Conservation (phyloP, 2,113 vertebrate species). For the Anseranas semipalmata region DNA sequence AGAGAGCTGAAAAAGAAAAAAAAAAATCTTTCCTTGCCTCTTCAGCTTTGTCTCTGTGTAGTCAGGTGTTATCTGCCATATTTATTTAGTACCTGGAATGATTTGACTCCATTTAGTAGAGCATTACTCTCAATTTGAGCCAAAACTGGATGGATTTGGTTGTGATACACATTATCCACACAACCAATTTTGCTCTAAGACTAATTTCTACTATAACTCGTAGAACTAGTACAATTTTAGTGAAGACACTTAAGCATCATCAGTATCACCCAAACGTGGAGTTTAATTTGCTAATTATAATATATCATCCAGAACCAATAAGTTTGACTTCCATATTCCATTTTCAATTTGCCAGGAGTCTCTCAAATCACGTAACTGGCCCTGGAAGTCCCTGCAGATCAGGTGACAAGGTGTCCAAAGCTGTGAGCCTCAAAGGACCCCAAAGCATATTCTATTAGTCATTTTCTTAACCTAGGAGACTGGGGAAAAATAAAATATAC, state of each 20-base stretch:
- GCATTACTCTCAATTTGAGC: background rate
- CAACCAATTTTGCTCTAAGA: background rate
- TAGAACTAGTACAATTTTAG: background rate
- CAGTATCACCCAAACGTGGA: background rate
- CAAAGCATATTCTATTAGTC: background rate
- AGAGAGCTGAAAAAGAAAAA: background rate
- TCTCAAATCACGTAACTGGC: background rate
- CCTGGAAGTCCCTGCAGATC: fast-evolving
- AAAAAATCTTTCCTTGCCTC: background rate
- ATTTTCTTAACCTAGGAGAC: background rate
- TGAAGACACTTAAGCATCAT: background rate
- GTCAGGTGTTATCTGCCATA: background rate
- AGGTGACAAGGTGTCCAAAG: background rate
- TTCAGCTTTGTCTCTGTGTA: background rate
- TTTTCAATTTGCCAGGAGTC: background rate
- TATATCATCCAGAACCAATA: background rate
- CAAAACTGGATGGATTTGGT: background rate
- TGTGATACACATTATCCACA: background rate
- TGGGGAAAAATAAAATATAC: background rate
- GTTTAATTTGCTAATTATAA: background rate
- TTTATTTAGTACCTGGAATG: background rate
- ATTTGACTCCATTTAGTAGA: background rate
- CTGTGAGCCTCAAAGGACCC: background rate
- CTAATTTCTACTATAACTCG: background rate
- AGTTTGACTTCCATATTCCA: fast-evolving